Conservation (phyloP, 2,888 invertebrate species). For the Philaethria dido region DNA sequence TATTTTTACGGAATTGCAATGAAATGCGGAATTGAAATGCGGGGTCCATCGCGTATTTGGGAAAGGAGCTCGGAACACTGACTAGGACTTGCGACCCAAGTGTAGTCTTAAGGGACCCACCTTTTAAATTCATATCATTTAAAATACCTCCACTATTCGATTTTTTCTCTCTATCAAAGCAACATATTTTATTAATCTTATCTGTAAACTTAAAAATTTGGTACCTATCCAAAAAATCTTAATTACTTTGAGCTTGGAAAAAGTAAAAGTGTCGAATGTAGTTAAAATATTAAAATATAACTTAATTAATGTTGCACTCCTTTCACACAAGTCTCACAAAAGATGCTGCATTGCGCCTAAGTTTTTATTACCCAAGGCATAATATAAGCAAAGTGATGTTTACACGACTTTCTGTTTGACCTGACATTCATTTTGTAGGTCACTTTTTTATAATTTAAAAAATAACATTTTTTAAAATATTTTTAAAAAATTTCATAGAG, state of each 20-base stretch:
- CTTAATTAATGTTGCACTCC: constrained; percentile 17
- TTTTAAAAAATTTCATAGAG: no score
- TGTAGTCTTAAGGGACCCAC: no score
- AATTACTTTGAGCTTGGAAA: not conserved
- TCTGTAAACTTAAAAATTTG: not conserved
- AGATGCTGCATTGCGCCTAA: constrained; percentile 38
- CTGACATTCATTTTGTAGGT: constrained; percentile 16
- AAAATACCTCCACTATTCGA: no score
- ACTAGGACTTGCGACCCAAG: no score
- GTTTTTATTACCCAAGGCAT: constrained; percentile 18
- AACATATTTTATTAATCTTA: not conserved
- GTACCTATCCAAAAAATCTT: not conserved
- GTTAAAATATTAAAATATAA: constrained; percentile 5
- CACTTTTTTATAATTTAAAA: not conserved
- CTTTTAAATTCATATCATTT: no score
- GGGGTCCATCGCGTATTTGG: no score
- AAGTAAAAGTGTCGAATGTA: not conserved
- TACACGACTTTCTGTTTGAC: constrained; percentile 20
- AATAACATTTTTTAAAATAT: not conserved
- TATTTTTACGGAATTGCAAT: no score
- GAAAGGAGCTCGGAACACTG: no score
- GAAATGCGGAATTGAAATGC: no score
- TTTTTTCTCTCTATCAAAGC: no score
- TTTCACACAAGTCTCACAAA: constrained; percentile 24
- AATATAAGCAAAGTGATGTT: constrained; percentile 14